These are phyloP conservation scores for Zeuzera pyrina DNA, from an alignment of 2,888 invertebrate genomes.

Conservation along the genomic window DNA sequence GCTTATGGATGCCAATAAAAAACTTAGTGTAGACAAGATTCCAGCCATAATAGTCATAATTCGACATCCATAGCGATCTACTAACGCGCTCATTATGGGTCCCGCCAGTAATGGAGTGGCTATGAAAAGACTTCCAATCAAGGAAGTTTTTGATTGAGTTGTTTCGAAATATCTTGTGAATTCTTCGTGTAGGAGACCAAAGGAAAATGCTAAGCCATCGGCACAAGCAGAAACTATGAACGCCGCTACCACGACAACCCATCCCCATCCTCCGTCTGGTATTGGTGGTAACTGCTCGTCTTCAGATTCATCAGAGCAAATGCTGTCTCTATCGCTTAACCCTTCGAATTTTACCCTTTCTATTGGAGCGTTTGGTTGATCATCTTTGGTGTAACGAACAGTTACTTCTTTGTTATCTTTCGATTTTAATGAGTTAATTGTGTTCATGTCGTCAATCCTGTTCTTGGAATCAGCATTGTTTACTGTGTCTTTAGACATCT, in stretches of 20 bases:
- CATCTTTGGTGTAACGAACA: slow-evolving; percentile 27
- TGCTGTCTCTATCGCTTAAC: slow-evolving; percentile 57
- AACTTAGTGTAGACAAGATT: slow-evolving; percentile 80
- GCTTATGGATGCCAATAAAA: slow-evolving; percentile 79
- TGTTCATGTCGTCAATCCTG: slow-evolving; percentile 37
- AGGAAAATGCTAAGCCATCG: slow-evolving; percentile 93
- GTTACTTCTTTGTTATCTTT: slow-evolving; percentile 30
- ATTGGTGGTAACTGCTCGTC: slow-evolving; percentile 69
- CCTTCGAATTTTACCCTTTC: slow-evolving; percentile 62
- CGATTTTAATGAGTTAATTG: slow-evolving; percentile 51
- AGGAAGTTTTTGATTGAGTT: slow-evolving; percentile 87
- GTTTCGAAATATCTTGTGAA: slow-evolving; percentile 84
- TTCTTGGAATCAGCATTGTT: not conserved
- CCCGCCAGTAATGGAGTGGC: slow-evolving; percentile 89
- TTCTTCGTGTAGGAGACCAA: slow-evolving; percentile 89
- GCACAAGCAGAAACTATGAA: slow-evolving; percentile 90
- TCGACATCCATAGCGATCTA: slow-evolving; percentile 87
- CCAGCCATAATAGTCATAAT: slow-evolving; percentile 83
- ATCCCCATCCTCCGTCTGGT: slow-evolving; percentile 91
- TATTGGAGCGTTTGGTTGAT: slow-evolving; percentile 29
- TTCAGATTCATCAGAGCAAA: slow-evolving; percentile 44
- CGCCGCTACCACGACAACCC: slow-evolving; percentile 90
- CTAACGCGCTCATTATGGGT: slow-evolving; percentile 86
- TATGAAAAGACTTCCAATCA: slow-evolving; percentile 91
- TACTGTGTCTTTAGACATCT: slow-evolving; percentile 13